A percentile compares a stretch with the other conserved stretches of the same genome.
phyloP scores from a whole-genome alignment of 2,113 vertebrate species.

The Sclerurus mexicanus region DNA sequence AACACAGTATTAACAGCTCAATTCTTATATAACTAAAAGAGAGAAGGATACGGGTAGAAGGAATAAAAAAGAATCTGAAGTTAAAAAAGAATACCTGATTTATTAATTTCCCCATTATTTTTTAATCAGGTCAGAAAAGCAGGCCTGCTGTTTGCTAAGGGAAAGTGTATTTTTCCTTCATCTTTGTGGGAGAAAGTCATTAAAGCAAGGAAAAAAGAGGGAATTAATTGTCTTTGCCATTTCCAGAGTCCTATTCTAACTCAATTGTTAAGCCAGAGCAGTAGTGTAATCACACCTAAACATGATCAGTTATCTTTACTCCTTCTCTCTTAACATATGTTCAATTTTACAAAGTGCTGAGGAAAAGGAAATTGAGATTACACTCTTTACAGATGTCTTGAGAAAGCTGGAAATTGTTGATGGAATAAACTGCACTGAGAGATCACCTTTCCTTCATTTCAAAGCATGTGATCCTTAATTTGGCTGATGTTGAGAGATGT shows the following conservation, averaged over 20 bases:
- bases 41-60: neutral
- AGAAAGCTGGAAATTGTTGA: slow-evolving; percentile 47
- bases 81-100: neutral
- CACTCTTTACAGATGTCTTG: slow-evolving; percentile 35
- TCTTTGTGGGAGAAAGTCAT: neutral
- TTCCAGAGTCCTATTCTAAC: neutral
- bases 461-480: slow-evolving; percentile 41
- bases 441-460: slow-evolving; percentile 61
- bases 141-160: neutral
- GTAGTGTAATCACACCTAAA: neutral
- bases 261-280: neutral
- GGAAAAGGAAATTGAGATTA: slow-evolving; percentile 59
- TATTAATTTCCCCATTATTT: neutral
- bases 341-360: slow-evolving; percentile 11
- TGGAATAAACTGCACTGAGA: slow-evolving; percentile 21
- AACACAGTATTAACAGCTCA: neutral
- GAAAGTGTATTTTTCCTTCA: neutral
- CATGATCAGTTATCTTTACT: neutral
- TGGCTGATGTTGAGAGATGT: slow-evolving; percentile 43
- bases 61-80: neutral
- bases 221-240: neutral
- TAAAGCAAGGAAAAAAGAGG: neutral
- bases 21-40: neutral
- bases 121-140: neutral
- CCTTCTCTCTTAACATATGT: neutral